Conservation (phyloP, 2,113 vertebrate genomes). For the Phodopus roborovskii region DNA sequence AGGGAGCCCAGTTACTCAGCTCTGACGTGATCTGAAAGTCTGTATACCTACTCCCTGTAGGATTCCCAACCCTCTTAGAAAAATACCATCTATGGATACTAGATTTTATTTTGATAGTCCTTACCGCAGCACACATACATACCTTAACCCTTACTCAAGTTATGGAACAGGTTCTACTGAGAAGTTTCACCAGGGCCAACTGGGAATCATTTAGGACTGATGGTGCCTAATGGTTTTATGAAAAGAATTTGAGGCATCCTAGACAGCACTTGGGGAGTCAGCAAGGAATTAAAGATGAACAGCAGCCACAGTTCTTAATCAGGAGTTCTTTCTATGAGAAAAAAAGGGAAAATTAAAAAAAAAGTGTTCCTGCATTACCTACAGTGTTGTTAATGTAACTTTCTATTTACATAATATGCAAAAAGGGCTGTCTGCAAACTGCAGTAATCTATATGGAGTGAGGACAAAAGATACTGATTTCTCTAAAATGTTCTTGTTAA, state of each 20-base stretch:
- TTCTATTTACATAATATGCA: constrained; percentile 81
- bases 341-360: constrained; percentile 73
- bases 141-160: background rate
- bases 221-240: constrained; percentile 35
- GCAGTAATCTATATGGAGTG: constrained; percentile 82
- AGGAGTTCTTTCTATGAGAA: constrained; percentile 76
- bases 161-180: background rate
- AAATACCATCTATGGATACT: constrained; percentile 24
- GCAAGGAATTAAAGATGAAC: constrained; percentile 77
- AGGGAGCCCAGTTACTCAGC: background rate
- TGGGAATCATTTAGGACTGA: constrained; percentile 2
- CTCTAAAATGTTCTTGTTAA: constrained; percentile 83
- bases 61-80: background rate
- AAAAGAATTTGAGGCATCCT: constrained; percentile 59
- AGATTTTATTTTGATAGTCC: constrained; percentile 36
- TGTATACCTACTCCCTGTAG: constrained; percentile 43
- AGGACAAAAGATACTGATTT: constrained; percentile 85
- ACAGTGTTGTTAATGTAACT: constrained; percentile 81
- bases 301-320: constrained; percentile 74
- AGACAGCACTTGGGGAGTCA: constrained; percentile 76
- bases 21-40: constrained; percentile 39
- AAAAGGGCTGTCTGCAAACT: constrained; percentile 82
- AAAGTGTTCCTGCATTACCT: constrained; percentile 74
- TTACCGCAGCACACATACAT: too few species aligned
- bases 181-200: background rate